Base-by-base conservation (phyloP, 2,888 invertebrate species). In the Tetragonisca angustula region DNA sequence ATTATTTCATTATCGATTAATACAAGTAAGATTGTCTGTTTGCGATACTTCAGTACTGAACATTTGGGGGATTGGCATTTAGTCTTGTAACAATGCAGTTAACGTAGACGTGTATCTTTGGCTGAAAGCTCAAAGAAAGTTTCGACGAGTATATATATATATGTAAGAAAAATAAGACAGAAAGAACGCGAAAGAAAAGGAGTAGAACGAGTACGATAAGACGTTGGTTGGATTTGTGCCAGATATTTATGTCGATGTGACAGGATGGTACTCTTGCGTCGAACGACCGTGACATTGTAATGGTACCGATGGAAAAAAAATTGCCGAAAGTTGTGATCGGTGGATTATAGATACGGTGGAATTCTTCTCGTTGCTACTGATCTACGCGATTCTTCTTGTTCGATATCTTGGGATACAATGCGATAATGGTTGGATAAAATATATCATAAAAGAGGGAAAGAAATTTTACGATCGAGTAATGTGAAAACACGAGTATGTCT, bases 211-310 rank as follows among this genome's bases (percentile, higher is more conserved):
- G 86, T 9, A 43, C 43, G 87, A 89, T 87, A 88, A 89, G 77
- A 67, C 61, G 62, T 65, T 62, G 43, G 69, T 78, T 89, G 88
- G 86, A 88, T 62, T 52, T 52, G 9, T 24, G 88, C 89, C 89
- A 89, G 84, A 88, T 85, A 86, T 88, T 87, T 87, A 81, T 82
- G 85, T 83, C 87, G 87, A 87, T 88, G 81, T 72, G 81, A 70
- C 52, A 36, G 36, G 61, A 70, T 62, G 52, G 43, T 56, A 49
- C 59, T 32, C 68, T 32, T 62, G 43, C 13, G 32, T n/a, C 24
- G 76, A 21, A 27, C 43, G 56, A 21, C 76, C 76, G 71, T 76
- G 76, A 76, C 76, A 71, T 71, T 76, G 76, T 54, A 27, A 9
- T 24, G 52, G 36, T 15, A 61, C 43, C 27, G 54, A 43, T 43